Conservation (phyloP, 2,888 invertebrate genomes). For the Scaeva pyrastri region DNA sequence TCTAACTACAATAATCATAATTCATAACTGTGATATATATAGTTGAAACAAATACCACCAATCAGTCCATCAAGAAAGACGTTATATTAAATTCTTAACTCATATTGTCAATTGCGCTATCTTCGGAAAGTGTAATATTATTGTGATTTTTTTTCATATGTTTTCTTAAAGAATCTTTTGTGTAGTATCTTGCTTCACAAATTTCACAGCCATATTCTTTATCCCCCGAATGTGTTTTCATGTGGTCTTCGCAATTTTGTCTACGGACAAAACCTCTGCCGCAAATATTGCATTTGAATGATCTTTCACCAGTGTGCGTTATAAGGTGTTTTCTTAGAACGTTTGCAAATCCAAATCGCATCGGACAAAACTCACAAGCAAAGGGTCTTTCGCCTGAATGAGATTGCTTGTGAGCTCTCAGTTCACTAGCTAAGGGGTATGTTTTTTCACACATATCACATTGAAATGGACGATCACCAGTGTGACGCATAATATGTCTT, state of each 20-base stretch:
- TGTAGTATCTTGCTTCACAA: conserved; percentile 13
- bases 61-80: too few relatives aligned
- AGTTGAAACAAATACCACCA: too few relatives aligned
- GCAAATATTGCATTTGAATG: conserved; percentile 20
- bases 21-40: too few relatives aligned
- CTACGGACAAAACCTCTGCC: conserved; percentile 27
- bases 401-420: conserved; percentile 25
- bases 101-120: conserved; percentile 10
- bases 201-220: conserved; percentile 29
- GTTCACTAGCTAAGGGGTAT: conserved; percentile 21
- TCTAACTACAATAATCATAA: too few relatives aligned
- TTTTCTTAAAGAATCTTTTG: conserved; percentile 34
- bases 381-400: conserved; percentile 34
- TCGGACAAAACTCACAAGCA: conserved; percentile 38
- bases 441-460: conserved; percentile 37
- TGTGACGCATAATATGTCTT: conserved; percentile 33
- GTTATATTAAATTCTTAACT: neutral
- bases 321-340: conserved; percentile 26
- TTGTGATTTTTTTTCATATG: conserved; percentile 24
- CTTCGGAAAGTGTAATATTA: neutral
- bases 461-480: conserved; percentile 31
- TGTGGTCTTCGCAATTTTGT: conserved; percentile 41
- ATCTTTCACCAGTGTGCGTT: conserved; percentile 35
- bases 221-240: conserved; percentile 33
- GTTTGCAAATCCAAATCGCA: conserved; percentile 39